Evolutionary conservation across 2,113 vertebrate genomes (phyloP).

Genomic region (Jacana jacana): DNA sequence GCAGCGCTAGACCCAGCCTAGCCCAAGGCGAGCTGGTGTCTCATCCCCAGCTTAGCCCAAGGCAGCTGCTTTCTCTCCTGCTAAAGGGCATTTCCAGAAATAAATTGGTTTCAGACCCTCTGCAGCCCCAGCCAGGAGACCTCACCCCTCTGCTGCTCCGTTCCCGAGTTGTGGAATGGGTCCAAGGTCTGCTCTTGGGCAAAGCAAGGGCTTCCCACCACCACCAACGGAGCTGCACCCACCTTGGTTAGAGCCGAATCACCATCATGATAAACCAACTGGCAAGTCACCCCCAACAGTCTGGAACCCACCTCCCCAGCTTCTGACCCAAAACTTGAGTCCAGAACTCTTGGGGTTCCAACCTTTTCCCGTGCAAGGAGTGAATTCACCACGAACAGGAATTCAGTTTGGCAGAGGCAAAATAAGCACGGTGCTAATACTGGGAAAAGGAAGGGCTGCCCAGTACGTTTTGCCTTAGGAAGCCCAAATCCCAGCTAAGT

Average conservation of each 20-base stretch:
- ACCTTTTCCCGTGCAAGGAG: not conserved
- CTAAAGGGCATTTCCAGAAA: not conserved
- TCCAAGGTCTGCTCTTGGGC: not conserved
- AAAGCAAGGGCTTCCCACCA: not conserved
- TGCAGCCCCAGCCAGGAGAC: accelerated
- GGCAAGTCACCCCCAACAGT: not conserved
- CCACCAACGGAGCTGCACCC: accelerated
- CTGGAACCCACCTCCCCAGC: not conserved
- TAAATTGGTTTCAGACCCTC: not conserved
- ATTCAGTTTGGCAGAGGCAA: not conserved
- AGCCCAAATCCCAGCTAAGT: not conserved
- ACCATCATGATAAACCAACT: accelerated
- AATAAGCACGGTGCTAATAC: accelerated
- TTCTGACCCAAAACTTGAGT: not conserved
- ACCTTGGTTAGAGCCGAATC: not conserved
- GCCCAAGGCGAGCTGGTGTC: not conserved
- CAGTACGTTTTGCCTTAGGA: not conserved
- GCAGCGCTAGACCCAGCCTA: not conserved
- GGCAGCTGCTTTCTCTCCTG: not conserved
- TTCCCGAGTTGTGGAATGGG: not conserved
- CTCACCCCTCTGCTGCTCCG: not conserved
- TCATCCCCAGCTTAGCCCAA: not conserved
- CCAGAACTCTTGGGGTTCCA: not conserved
- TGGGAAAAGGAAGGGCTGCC: not conserved
- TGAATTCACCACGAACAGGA: not conserved